phyloP scores from a whole-genome alignment of 2,797 vertebrate species.

The Pygocentrus nattereri region DNA sequence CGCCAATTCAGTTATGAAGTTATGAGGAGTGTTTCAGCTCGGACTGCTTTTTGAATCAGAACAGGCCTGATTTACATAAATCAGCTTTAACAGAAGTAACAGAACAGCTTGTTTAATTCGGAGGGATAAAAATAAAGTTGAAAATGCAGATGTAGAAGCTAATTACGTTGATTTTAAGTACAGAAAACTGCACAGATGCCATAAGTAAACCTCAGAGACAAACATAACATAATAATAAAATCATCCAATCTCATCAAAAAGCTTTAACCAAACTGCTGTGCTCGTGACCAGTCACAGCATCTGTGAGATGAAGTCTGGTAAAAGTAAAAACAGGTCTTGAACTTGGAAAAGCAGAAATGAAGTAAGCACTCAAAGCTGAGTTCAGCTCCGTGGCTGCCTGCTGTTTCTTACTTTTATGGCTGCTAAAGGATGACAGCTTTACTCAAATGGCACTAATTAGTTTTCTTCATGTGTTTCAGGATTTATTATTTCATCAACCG shows the following conservation, averaged over 20 bases:
- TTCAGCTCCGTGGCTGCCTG: not conserved
- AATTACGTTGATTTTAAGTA: no score
- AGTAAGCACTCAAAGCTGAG: not conserved
- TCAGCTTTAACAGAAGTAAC: no score
- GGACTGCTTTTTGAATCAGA: no score
- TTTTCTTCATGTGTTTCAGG: not conserved
- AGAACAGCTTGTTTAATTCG: no score
- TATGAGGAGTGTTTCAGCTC: no score
- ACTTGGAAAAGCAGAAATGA: not conserved
- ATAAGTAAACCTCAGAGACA: not conserved
- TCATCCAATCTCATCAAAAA: not conserved
- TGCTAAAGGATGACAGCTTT: slow-evolving; percentile 5
- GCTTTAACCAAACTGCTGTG: slow-evolving; percentile 6
- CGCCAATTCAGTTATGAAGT: no score
- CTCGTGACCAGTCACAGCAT: not conserved
- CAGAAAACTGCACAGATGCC: not conserved
- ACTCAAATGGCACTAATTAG: slow-evolving; percentile 13
- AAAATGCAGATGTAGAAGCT: no score
- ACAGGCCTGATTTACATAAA: no score
- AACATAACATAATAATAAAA: not conserved
- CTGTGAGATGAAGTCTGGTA: not conserved
- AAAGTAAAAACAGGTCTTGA: not conserved
- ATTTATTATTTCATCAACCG: slow-evolving; percentile 17
- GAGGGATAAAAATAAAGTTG: no score
- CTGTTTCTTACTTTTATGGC: not conserved